Evolutionary conservation across 2,888 invertebrate species (phyloP), one percentile per base, ranked within the genome.

Genomic region (Subacronicta megacephala): DNA sequence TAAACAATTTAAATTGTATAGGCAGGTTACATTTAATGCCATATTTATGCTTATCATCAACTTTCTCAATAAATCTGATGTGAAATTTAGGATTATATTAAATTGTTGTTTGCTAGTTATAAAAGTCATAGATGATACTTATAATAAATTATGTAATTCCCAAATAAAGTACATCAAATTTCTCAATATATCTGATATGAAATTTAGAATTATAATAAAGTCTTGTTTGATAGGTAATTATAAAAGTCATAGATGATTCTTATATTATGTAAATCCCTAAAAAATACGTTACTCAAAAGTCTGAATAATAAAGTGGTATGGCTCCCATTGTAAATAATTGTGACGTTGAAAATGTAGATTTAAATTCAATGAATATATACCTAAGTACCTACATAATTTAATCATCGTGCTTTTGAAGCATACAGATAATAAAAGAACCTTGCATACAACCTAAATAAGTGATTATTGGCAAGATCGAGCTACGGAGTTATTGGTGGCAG

Each of bases 271-370:
- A 74, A 70, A 73, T 62, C 77, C 72, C 49, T 60, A 66, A 75
- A 36, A 64, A 75, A 74, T 75, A 76, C 80, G 64, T 74, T 75
- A 76, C 74, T 74, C 69, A 80, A 76, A 85, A 85, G 85, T 85
- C 85, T 84, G 83, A 84, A 82, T 80, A 72, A 81, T 72, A 80
- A 73, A 75, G 72, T 62, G 74, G 78, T 73, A 75, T 70, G 59
- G 58, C 62, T 57, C 69, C 77, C 77, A 64, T 60, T 75, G 73
- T 81, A 78, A 75, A 78, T 80, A 80, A 59, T 68, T 75, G 67
- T 72, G 72, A 75, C 67, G 67, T 26, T 3, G 10, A 62, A 72
- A 75, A 72, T 49, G 58, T 82, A 74, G 66, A 53, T 60, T 67
- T 65, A 73, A 71, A 64, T 73, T 75, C 66, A 57, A 61, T 62